phyloP scores from a whole-genome alignment of 2,113 vertebrate genomes.

The Zapornia atra region DNA sequence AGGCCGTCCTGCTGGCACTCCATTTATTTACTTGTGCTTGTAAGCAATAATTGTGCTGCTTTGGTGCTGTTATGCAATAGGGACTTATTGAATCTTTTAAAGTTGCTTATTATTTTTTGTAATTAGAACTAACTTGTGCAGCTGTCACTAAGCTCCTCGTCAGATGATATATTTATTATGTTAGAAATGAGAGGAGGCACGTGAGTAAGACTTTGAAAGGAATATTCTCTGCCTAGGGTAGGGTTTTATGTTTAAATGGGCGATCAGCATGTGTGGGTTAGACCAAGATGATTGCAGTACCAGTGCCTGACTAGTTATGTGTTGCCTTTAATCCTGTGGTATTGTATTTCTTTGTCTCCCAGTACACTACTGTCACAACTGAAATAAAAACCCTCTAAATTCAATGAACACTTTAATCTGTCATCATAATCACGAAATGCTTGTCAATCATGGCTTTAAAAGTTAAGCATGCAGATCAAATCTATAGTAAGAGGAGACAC shows the following conservation, averaged over 20 bases:
- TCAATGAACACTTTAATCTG: slow-evolving; percentile 75
- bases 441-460: slow-evolving; percentile 71
- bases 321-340: slow-evolving; percentile 75
- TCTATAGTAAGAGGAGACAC: slow-evolving; percentile 66
- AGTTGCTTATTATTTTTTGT: slow-evolving; percentile 46
- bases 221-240: slow-evolving; percentile 60
- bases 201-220: slow-evolving; percentile 73
- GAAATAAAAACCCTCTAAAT: slow-evolving; percentile 73
- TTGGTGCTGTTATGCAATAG: slow-evolving; percentile 44
- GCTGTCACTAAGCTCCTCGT: slow-evolving; percentile 78
- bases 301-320: slow-evolving; percentile 62
- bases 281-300: slow-evolving; percentile 63
- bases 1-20: neutral
- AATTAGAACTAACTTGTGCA: slow-evolving; percentile 68
- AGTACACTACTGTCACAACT: slow-evolving; percentile 66
- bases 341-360: slow-evolving; percentile 78
- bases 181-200: slow-evolving; percentile 68
- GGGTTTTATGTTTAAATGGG: slow-evolving; percentile 75
- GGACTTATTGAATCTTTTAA: slow-evolving; percentile 63
- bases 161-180: slow-evolving; percentile 74
- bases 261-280: slow-evolving; percentile 64
- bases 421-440: slow-evolving; percentile 67
- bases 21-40: neutral
- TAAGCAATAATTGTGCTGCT: slow-evolving; percentile 1
- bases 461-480: slow-evolving; percentile 63